Percentiles rank a stretch among this genome's conserved stretches.
phyloP scores from a whole-genome alignment of 2,797 vertebrate species.

The Hephaestus fuliginosus region DNA sequence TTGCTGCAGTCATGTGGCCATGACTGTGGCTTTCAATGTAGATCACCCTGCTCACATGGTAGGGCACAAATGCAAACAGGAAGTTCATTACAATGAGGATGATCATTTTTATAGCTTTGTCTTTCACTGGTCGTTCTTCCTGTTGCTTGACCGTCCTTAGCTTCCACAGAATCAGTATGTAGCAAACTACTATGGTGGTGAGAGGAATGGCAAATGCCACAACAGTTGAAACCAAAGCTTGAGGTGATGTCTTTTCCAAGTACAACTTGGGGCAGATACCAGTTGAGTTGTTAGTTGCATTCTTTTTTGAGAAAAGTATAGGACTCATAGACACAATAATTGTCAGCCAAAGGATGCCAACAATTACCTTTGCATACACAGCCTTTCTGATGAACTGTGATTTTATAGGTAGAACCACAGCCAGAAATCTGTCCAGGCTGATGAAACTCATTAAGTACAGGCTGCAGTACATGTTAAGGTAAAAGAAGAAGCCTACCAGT shows the following conservation, averaged over 20 bases:
- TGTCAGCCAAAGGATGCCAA: constrained; percentile 75
- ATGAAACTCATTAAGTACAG: constrained; percentile 85
- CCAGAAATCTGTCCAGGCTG: constrained; percentile 83
- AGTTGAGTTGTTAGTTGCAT: constrained; percentile 42
- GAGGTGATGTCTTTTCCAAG: constrained; percentile 74
- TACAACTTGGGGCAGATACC: constrained; percentile 79
- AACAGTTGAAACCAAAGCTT: constrained; percentile 76
- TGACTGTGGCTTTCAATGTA: constrained; percentile 71
- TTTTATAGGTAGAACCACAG: constrained; percentile 76
- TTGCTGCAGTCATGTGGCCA: not conserved
- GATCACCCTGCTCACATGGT: constrained; percentile 80
- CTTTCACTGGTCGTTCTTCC: constrained; percentile 50
- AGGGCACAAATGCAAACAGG: constrained; percentile 83
- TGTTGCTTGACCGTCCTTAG: constrained; percentile 68
- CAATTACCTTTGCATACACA: constrained; percentile 70
- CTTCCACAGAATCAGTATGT: constrained; percentile 80
- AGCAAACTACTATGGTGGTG: constrained; percentile 72
- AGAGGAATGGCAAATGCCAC: constrained; percentile 83
- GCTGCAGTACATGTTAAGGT: constrained; percentile 87
- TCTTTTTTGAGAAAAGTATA: constrained; percentile 65
- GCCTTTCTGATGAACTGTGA: constrained; percentile 71
- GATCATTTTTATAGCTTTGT: constrained; percentile 81
- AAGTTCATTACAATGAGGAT: constrained; percentile 81
- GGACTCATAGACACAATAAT: constrained; percentile 74
- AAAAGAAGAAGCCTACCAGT: constrained; percentile 84